These are phyloP conservation scores for Clusia tigrina DNA, from an alignment of 2,888 invertebrate species.

Conservation along the genomic window DNA sequence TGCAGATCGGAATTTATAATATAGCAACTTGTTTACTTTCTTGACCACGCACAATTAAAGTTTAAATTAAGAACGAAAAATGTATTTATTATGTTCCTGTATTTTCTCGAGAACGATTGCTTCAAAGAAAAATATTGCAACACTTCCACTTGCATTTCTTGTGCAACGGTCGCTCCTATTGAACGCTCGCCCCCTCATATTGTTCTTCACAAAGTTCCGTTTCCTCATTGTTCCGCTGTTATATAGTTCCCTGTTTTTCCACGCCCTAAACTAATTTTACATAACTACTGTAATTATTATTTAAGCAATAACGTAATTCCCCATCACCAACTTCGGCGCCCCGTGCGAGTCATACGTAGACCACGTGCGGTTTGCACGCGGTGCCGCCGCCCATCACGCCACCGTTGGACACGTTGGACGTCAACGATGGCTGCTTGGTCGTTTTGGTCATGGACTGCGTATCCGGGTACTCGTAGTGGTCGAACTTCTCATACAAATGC, in stretches of 20 bases:
- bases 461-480: slow-evolving; percentile 64
- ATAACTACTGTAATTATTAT: slow-evolving; percentile 46
- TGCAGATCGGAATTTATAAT: too few species aligned
- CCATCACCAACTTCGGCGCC: slow-evolving; percentile 34
- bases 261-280: slow-evolving; percentile 41
- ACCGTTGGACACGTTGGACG: slow-evolving; percentile 28
- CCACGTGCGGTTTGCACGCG: slow-evolving; percentile 51
- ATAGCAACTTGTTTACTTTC: too few species aligned
- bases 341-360: slow-evolving; percentile 66
- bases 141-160: too few species aligned
- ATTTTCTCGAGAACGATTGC: too few species aligned
- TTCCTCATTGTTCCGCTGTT: slow-evolving; percentile 5
- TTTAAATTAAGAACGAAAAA: too few species aligned
- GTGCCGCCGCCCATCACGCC: slow-evolving; percentile 1
- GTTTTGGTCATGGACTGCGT: slow-evolving; percentile 64
- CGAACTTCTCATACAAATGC: slow-evolving; percentile 64
- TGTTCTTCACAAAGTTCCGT: too few species aligned
- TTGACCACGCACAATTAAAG: too few species aligned
- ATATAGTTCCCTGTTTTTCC: slow-evolving; percentile 25
- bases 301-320: slow-evolving; percentile 43
- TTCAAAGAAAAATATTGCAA: too few species aligned
- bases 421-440: slow-evolving; percentile 46
- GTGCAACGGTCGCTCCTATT: too few species aligned
- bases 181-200: too few species aligned
- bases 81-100: too few species aligned